Evolutionary conservation across 2,888 invertebrate genomes (phyloP).

Genomic region (Nemurella pictetii): DNA sequence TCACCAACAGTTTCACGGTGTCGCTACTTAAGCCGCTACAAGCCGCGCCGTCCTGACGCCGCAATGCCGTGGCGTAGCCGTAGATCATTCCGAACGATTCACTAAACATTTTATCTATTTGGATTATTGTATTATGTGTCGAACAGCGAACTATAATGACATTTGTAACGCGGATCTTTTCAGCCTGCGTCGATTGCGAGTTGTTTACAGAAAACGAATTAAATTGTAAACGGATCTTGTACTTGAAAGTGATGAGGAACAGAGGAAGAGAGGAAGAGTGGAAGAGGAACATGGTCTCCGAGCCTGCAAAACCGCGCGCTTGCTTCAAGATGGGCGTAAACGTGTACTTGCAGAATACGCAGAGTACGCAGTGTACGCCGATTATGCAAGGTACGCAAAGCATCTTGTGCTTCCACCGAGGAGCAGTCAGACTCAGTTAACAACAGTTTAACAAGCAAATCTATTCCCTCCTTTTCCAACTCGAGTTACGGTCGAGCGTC

Average conservation of each 20-base stretch:
- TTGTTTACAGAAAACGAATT: background rate
- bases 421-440: background rate
- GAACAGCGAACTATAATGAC: background rate
- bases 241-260: background rate
- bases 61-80: constrained; percentile 42
- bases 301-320: too few relatives aligned
- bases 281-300: too few relatives aligned
- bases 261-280: too few relatives aligned
- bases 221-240: background rate
- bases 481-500: background rate
- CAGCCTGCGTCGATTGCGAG: background rate
- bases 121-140: background rate
- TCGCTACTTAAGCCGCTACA: constrained; percentile 57
- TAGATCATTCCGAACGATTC: background rate
- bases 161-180: background rate
- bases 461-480: constrained; percentile 10
- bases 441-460: background rate
- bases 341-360: too few relatives aligned
- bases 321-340: too few relatives aligned
- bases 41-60: constrained; percentile 43
- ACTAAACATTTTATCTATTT: background rate
- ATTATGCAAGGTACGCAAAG: too few relatives aligned
- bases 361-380: too few relatives aligned
- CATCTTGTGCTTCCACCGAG: background rate
- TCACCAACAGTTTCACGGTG: constrained; percentile 54